Base-by-base conservation (phyloP, 1,140 invertebrate species). In the Diorhabda elongata region DNA sequence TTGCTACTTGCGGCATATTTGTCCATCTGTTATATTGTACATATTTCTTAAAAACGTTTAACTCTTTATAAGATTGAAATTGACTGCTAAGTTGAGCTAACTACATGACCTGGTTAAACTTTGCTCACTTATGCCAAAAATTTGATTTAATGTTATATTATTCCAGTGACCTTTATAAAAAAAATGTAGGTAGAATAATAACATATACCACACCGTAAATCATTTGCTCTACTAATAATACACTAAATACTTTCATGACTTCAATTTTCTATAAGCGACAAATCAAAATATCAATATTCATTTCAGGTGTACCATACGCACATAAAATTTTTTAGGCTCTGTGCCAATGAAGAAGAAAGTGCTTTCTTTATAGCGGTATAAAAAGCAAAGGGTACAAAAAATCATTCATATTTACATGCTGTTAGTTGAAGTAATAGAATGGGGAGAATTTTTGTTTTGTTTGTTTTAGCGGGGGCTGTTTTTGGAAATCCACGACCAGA, bases 391-490 rank as follows among this genome's bases (percentile, higher is more conserved):
- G 47, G 47, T 52, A 52, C 47, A 52, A 52, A 52, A 52, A 52
- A 52, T 52, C 47, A 52, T 6, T 52, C 47, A 52, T 52, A 52
- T 52, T 52, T 52, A 26, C 3, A 8, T 4, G 47, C n/a, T 8
- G 47, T 8, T n/a, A 6, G 47, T 52, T 6, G 47, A 52, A 6
- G n/a, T n/a, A n/a, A 8, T 6, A 6, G n/a, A 52, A 52, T 52
- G 47, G 47, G 47, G 47, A 6, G 47, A n/a, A 52, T 52, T 8
- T 52, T 52, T 52, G 6, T 52, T 2, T 6, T 52, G 6, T 52
- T 52, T 52, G 47, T 52, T 52, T 52, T 52, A 52, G 47, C n/a
- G 47, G 47, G 47, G 47, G 47, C 47, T 52, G 47, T n/a, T 52
- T 52, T 52, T 52, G 47, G 47, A 52, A 52, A 52, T n/a, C 47